These are phyloP conservation scores for Mola mola DNA, from an alignment of 2,113 vertebrate species.

Conservation along the genomic window DNA sequence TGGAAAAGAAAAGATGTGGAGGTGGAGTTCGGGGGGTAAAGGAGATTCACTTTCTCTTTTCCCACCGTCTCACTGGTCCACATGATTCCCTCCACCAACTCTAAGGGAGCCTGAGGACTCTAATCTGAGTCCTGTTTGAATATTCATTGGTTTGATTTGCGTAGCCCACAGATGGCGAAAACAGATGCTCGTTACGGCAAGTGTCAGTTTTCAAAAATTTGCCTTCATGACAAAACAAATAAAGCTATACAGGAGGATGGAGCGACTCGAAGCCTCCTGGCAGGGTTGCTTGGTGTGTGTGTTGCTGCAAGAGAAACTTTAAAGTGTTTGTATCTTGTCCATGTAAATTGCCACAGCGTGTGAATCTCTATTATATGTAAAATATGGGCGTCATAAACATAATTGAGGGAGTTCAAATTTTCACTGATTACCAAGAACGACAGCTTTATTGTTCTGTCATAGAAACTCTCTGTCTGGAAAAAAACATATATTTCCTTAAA, in stretches of 20 bases:
- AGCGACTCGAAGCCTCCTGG: constrained; percentile 68
- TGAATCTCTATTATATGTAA: constrained; percentile 3
- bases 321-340: constrained; percentile 26
- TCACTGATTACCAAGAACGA: not conserved
- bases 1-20: constrained; percentile 45
- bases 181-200: constrained; percentile 80
- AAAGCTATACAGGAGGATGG: constrained; percentile 77
- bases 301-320: constrained; percentile 39
- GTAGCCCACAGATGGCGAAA: constrained; percentile 78
- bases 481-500: not conserved
- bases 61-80: constrained; percentile 33
- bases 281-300: constrained; percentile 42
- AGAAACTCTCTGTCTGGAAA: not conserved
- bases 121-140: constrained; percentile 75
- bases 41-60: constrained; percentile 69
- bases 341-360: not conserved
- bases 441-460: not conserved
- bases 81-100: constrained; percentile 64
- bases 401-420: constrained; percentile 2
- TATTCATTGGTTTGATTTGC: constrained; percentile 84
- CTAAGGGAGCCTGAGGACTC: constrained; percentile 73
- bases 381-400: constrained; percentile 2
- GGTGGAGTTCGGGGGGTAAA: constrained; percentile 44
- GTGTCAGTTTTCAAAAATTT: constrained; percentile 79
- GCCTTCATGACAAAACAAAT: constrained; percentile 84